Percentiles rank a stretch among this genome's conserved stretches.
Conservation (phyloP, 1,140 invertebrate species). For the Carcinoscorpius rotundicauda region DNA sequence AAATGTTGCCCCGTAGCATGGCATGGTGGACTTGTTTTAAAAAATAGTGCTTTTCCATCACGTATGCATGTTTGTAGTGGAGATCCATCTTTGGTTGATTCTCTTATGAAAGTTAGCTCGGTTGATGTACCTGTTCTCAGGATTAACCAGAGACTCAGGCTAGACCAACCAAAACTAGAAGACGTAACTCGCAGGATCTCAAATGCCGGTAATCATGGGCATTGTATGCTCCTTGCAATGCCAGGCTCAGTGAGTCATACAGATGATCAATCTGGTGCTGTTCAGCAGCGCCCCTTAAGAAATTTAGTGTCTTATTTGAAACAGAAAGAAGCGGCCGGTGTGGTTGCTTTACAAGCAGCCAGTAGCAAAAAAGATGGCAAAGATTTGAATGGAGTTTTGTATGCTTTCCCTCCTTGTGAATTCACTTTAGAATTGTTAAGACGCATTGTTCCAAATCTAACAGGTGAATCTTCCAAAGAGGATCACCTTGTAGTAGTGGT, state of each 20-base stretch:
- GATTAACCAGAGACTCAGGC: slow-evolving; percentile 84
- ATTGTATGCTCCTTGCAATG: slow-evolving; percentile 68
- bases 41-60: slow-evolving; percentile 89
- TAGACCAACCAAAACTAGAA: slow-evolving; percentile 87
- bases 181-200: slow-evolving; percentile 86
- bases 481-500: slow-evolving; percentile 92
- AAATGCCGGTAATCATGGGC: slow-evolving; percentile 67
- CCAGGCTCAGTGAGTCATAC: slow-evolving; percentile 58
- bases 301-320: slow-evolving; percentile 94
- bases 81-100: slow-evolving; percentile 84
- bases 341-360: slow-evolving; percentile 70
- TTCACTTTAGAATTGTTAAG: slow-evolving; percentile 75
- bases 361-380: no score
- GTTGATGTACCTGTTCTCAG: slow-evolving; percentile 64
- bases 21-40: slow-evolving; percentile 88
- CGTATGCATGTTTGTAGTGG: slow-evolving; percentile 91
- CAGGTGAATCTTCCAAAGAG: slow-evolving; percentile 61
- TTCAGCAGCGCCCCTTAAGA: slow-evolving; percentile 79
- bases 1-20: slow-evolving; percentile 64
- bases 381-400: slow-evolving; percentile 69
- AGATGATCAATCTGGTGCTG: slow-evolving; percentile 29
- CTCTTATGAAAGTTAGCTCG: slow-evolving; percentile 70
- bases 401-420: slow-evolving; percentile 86
- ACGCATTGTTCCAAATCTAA: slow-evolving; percentile 73
- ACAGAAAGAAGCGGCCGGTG: slow-evolving; percentile 94